Base-by-base conservation (phyloP, 2,888 invertebrate species). In the Stenodera caucasica region DNA sequence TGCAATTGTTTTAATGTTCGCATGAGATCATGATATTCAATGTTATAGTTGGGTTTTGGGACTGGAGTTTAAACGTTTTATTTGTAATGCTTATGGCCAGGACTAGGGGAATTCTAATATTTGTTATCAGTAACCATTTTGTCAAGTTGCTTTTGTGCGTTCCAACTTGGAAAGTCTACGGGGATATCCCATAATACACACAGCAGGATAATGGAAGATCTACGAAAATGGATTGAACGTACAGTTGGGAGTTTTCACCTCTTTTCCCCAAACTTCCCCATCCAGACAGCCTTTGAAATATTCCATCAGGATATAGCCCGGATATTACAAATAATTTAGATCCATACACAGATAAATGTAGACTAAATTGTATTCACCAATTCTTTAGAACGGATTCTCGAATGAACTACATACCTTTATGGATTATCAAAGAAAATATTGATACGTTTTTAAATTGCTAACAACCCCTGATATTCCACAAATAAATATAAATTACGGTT, bases 111-210 rank as follows among this genome's bases (percentile, higher is more conserved):
- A 65, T 26, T 26, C 26, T 72, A 71, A 72, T 72, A 69, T 70
- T 67, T 70, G 73, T 74, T 74, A 74, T 75, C 75, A 73, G 73
- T 68, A 71, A 70, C 70, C 75, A 68, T 74, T 75, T 75, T 74
- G 74, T 75, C 73, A 70, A 72, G 70, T 65, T 68, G 70, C 73
- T 67, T 72, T 74, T 74, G 74, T 75, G 67, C 65, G 57, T 56
- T 61, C 61, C 67, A 63, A 64, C 65, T 61, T 61, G 63, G 70
- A 0, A 21, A 9, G 71, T 71, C 71, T 67, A 67, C 65, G 64
- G 69, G 73, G 73, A 74, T 73, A 70, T 68, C 69, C 69, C n/a
- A 33, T 3, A 33, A 2, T 18, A 11, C n/a, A 12, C 23, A 21
- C 45, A 65, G 62, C 57, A 60, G 72, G 71, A 72, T 74, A 73